phyloP scores from a whole-genome alignment of 2,113 vertebrate genomes.

The Chlamydotis undulata region DNA sequence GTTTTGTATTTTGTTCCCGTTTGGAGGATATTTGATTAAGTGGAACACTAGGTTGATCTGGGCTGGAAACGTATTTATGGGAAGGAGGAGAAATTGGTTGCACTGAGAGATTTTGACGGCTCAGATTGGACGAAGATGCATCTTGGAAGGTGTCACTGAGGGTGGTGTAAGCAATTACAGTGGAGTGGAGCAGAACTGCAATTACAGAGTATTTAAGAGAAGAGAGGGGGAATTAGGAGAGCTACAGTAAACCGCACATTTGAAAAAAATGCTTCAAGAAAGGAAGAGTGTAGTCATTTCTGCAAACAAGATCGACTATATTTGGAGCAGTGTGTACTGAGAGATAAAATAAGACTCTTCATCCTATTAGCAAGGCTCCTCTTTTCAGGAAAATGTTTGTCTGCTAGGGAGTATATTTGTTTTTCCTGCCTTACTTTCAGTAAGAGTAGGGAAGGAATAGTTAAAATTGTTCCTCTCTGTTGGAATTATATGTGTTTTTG shows the following conservation, averaged over 20 bases:
- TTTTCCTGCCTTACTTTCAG: neutral
- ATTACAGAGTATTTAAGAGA: neutral
- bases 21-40: neutral
- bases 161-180: neutral
- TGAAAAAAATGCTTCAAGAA: neutral
- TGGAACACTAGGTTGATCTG: fast-evolving
- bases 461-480: neutral
- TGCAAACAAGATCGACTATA: neutral
- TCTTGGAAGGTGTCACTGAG: neutral
- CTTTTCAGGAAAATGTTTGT: neutral
- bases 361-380: neutral
- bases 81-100: neutral
- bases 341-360: neutral
- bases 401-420: neutral
- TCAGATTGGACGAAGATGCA: neutral
- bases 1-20: neutral
- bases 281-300: neutral
- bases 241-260: neutral
- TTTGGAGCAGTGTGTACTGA: neutral
- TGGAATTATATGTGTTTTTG: neutral
- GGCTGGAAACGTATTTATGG: neutral
- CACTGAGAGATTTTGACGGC: neutral
- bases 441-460: neutral
- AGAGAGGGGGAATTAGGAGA: neutral
- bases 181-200: neutral